Conservation (phyloP, 2,888 invertebrate species). For the Orthosia gracilis region DNA sequence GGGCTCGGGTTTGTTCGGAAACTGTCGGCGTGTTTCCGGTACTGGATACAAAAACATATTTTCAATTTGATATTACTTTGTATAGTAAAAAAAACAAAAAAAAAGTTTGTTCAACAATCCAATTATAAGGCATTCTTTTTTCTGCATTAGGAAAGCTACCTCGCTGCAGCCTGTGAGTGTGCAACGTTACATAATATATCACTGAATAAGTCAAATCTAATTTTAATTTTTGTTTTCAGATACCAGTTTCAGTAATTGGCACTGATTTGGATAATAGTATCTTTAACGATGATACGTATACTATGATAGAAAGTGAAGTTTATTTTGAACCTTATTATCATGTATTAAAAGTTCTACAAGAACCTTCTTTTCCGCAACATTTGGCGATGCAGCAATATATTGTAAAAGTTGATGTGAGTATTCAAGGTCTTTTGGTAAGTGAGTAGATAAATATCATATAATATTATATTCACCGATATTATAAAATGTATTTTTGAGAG, state of each 20-base stretch:
- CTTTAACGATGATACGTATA: slow-evolving; percentile 73
- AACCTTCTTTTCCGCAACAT: slow-evolving; percentile 86
- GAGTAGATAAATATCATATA: neutral
- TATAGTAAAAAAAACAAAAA: no score
- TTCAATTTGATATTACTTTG: no score
- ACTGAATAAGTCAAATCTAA: neutral
- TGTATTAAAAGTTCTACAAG: slow-evolving; percentile 93
- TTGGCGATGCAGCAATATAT: slow-evolving; percentile 94
- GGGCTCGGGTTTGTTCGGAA: no score
- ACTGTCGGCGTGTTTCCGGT: no score
- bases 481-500: neutral
- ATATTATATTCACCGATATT: neutral
- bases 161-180: neutral
- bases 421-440: neutral
- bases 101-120: no score
- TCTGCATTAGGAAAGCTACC: no score
- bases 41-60: no score
- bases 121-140: slow-evolving; percentile 28
- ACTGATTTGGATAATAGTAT: slow-evolving; percentile 66
- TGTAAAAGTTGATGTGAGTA: slow-evolving; percentile 89
- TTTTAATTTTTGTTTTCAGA: slow-evolving; percentile 67
- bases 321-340: slow-evolving; percentile 96
- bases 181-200: neutral
- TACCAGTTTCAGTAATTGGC: slow-evolving; percentile 78
- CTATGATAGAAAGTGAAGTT: slow-evolving; percentile 95